Evolutionary conservation across 1,140 invertebrate species (phyloP), one percentile per base, ranked within the genome.

Genomic region (Anastrepha obliqua): DNA sequence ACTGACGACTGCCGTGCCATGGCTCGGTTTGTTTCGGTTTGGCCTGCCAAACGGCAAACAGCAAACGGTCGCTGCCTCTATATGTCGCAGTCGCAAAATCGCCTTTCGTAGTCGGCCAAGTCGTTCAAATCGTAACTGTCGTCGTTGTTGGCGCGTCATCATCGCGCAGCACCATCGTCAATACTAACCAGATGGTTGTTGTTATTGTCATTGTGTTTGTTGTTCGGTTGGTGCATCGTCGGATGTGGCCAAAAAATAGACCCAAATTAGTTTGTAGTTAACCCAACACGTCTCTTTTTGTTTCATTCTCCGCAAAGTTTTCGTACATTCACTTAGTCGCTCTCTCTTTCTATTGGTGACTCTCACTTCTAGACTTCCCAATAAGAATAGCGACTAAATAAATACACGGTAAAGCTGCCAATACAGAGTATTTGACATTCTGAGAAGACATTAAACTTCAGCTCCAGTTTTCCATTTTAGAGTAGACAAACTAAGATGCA

Each of bases 11-110:
- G 91, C 89, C 88, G 74, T 87, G 67, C 60, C 78, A 55, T 88
- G 87, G 87, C 87, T 88, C 87, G 88, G 86, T 87, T 86, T 88
- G 74, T 81, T 81, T 81, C 74, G 74, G 74, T 81, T 81, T 81
- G 47, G 91, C 90, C 91, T 91, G 91, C 91, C 90, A 92, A 90
- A 90, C 90, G 90, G 89, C 90, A 90, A 91, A 89, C 90, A 90
- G 86, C 62, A 44, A 89, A 86, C 59, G 62, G 55, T 67, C 81
- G 81, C 86, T 87, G 87, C 58, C 87, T 70, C 87, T 87, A 55
- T 55, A 55, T 55, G 67, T 47, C 67, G 67, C 67, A 74, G 67
- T 81, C 74, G n/a, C 47, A 81, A 81, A 81, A 81, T 81, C 44
- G 74, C 74, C 74, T 55, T 81, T 51, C 47, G 47, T 81, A 51